Conservation (phyloP, 2,113 vertebrate species). For the Brachyhypopomus occidentalis region DNA sequence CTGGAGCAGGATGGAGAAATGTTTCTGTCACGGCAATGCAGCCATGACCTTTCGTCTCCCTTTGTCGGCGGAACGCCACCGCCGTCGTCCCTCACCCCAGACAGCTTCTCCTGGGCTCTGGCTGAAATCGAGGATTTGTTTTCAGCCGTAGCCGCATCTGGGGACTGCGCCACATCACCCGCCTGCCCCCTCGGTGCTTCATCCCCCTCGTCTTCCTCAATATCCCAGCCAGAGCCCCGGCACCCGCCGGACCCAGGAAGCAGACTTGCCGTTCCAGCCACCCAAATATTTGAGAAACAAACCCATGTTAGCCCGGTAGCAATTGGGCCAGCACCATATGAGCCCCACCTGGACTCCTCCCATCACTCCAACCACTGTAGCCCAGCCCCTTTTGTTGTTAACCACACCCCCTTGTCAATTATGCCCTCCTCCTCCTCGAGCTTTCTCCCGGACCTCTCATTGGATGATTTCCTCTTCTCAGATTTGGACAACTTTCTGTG, state of each 20-base stretch:
- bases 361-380: slow-evolving; percentile 66
- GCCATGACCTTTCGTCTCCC: slow-evolving; percentile 56
- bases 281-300: background rate
- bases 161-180: slow-evolving; percentile 75
- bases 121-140: slow-evolving; percentile 90
- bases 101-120: slow-evolving; percentile 87
- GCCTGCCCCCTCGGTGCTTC: slow-evolving; percentile 43
- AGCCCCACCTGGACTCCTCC: slow-evolving; percentile 70
- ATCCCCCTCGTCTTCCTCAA: background rate
- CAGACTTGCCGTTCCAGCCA: slow-evolving; percentile 39
- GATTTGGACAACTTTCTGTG: slow-evolving; percentile 94
- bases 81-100: slow-evolving; percentile 49
- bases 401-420: slow-evolving; percentile 69
- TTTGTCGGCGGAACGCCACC: slow-evolving; percentile 27
- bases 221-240: background rate
- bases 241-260: slow-evolving; percentile 6
- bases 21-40: slow-evolving; percentile 79
- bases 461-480: slow-evolving; percentile 89
- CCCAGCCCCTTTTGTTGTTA: slow-evolving; percentile 50
- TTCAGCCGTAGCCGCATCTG: slow-evolving; percentile 53
- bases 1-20: slow-evolving; percentile 80
- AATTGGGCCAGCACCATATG: background rate
- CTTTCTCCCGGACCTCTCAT: slow-evolving; percentile 88
- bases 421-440: slow-evolving; percentile 46
- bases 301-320: background rate